Evolutionary conservation across 2,797 vertebrate genomes (phyloP), one percentile per base, ranked within the genome.

Genomic region (Semotilus atromaculatus): DNA sequence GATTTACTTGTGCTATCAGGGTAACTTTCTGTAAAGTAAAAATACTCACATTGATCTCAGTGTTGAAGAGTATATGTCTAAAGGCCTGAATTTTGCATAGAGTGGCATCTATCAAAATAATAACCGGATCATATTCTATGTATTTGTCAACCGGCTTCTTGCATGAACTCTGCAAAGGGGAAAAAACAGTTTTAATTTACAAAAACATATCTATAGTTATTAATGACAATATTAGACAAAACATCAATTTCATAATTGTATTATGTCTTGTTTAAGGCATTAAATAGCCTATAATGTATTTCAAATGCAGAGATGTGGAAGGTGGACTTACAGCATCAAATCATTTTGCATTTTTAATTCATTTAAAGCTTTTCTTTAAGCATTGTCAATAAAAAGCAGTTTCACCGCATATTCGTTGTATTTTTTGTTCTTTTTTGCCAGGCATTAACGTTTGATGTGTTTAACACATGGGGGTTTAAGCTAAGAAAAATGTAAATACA

Each of bases 81-180:
- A 98, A 99, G 1, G 97, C 98, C 89, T 99, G 98, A 6, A 96
- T 95, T 95, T 99, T 99, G 91, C 98, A 99, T 87, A 99, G 90
- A 91, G 98, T 94, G 75, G 97, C 97, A 93, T 99, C 98, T 86
- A 99, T 97, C 87, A 99, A 93, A 91, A 99, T 98, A 86, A 99
- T 98, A 66, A 98, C 98, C 23, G 97, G 97, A 92, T 99, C 98
- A 91, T 99, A 99, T 86, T 99, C 98, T 7, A 99, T 97, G 66
- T 99, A 99, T 91, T 98, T 99, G 92, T 99, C 98, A 91, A 99
- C 98, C 21, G 97, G 97, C 88, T 98, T 99, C 88, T 97, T 95
- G 90, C 98, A 99, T 16, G 96, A 97, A 86, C 95, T 95, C 98
- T 99, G 92, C 90, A 89, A 94, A 51, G 85, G 1, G 40, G 48